Base-by-base conservation (phyloP, 2,113 vertebrate genomes). In the Chascanopsetta lugubris region DNA sequence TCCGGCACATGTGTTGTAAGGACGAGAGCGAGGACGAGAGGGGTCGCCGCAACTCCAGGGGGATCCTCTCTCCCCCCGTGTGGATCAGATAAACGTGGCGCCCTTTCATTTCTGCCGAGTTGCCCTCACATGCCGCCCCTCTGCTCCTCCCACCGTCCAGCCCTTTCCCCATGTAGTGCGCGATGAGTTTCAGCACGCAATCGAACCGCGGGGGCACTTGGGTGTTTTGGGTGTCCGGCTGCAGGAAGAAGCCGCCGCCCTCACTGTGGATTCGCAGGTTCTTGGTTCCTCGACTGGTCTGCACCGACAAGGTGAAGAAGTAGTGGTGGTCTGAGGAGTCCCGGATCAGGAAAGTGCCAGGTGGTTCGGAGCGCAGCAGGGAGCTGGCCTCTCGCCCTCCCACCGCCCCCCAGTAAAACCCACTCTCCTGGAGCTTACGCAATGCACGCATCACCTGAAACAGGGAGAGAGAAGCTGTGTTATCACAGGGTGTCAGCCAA, bases 271-370 rank as follows among this genome's bases (percentile, higher is more conserved):
- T 96, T 77, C 97, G 95, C 72, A 99, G 88, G 89, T 99, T 99
- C 88, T 96, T 99, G 83, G 96, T 97, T 60, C 97, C 97, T 0
- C 93, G 94, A 63, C 91, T 88, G 0, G 97, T 99, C 88, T 97
- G 96, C 51, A 99, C 95, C 0, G 96, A 98, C 63, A 99, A 94
- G 20, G 97, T 98, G 91, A 99, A 99, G 92, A 99, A 97, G 89
- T 99, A 94, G 72, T 93, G 94, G 91, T 95, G 94, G 91, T 99
- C 97, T 0, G 97, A 98, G 82, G 97, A 99, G 92, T 99, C 97
- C 4, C 97, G 94, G 86, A 99, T 94, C 72, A 99, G 93, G 85
- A 99, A 99, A 78, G 97, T 99, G 48, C 97, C 97, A 0, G 95
- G 92, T 0, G 95, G 93, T 77, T 99, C 94, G 0, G 93, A 43